Percentiles rank a stretch among this genome's conserved stretches.
These are phyloP conservation scores for Alloscopus bannaensis DNA, from an alignment of 2,888 invertebrate genomes.

Conservation along the genomic window DNA sequence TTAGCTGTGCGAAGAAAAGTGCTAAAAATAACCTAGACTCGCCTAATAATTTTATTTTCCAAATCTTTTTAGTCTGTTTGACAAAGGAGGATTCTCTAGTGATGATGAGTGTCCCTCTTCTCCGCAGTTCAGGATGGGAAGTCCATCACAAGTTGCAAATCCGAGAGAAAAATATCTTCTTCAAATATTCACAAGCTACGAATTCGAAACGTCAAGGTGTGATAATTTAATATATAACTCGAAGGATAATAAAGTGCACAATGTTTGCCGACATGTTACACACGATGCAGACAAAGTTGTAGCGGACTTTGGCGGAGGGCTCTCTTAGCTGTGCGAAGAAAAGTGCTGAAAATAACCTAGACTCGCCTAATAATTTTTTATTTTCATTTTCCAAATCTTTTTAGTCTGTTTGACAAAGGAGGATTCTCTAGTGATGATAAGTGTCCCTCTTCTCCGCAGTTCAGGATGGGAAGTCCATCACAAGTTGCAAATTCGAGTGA, in stretches of 20 bases:
- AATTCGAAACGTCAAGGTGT: background rate
- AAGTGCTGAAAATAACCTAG: background rate
- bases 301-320: too few relatives aligned
- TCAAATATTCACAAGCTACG: background rate
- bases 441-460: background rate
- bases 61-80: background rate
- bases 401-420: background rate
- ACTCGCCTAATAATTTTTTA: background rate
- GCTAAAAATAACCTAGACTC: background rate
- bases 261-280: background rate
- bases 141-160: background rate
- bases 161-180: background rate
- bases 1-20: background rate
- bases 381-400: background rate
- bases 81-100: background rate
- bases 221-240: background rate
- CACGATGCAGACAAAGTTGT: too few relatives aligned
- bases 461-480: background rate
- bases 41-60: background rate
- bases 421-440: too few relatives aligned
- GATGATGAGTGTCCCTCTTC: too few relatives aligned
- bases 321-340: background rate
- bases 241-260: background rate
- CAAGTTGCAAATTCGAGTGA: background rate
- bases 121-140: background rate